Base-by-base conservation (phyloP, 2,797 vertebrate genomes). In the Lutjanus argentimaculatus region DNA sequence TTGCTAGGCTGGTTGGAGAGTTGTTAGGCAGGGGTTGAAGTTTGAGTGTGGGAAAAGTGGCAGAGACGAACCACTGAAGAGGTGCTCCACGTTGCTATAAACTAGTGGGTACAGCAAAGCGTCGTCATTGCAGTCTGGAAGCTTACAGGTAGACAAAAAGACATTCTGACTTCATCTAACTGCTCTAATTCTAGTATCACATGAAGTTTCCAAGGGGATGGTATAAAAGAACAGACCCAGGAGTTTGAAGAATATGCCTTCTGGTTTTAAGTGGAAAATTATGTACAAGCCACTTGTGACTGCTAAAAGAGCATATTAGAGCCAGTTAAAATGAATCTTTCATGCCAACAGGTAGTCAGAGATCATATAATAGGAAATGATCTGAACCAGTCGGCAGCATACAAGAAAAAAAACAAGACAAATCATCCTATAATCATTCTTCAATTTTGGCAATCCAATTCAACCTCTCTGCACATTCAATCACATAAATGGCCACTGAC, bases 1-100 rank as follows among this genome's bases (percentile, higher is more conserved):
- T 79, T 91, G 85, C 82, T 45, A 77, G 75, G 86, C 69, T 82
- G 70, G 85, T 66, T 88, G 89, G 72, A 87, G 84, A 86, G 88
- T 79, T 82, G 80, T 80, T 86, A 82, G 82, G 83, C 58, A 75
- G 71, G 67, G 86, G 87, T 82, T 87, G 82, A 67, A 80, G 80
- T 86, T 78, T 53, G 83, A 91, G 86, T 75, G 71, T 22, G 74
- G 77, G 80, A 70, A 84, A 77, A 91, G 86, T 80, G 79, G 74
- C 53, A 63, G 72, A 69, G 57, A 82, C 19, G 22, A 85, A 72
- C 17, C 11, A 19, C 72, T 81, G 84, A 89, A 82, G 89, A 91
- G 88, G 80, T 78, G 64, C 70, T 90, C 52, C 66, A 67, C 43
- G 68, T 71, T 61, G 72, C 65, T 84, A 65, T 65, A 78, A 82